phyloP scores from a whole-genome alignment of 2,797 vertebrate species.

The Poecile montanus region DNA sequence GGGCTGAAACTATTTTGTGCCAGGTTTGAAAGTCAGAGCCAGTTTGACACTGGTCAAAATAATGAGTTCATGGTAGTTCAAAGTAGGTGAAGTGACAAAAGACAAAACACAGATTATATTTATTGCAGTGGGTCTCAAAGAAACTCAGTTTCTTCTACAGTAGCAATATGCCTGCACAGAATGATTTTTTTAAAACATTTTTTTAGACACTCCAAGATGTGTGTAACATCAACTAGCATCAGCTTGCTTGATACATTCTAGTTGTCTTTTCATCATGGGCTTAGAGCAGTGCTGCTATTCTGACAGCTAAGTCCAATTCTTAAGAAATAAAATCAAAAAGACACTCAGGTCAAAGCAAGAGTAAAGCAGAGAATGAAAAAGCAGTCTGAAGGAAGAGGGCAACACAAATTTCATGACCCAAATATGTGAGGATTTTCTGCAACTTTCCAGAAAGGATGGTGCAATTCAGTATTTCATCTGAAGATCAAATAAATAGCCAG shows the following conservation, averaged over 20 bases:
- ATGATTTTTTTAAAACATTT: not conserved
- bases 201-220: not conserved
- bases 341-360: not conserved
- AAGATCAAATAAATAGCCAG: not conserved
- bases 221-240: not conserved
- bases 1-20: not conserved
- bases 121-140: not conserved
- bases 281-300: not conserved
- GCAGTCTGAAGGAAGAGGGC: not conserved
- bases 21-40: not conserved
- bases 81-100: not conserved
- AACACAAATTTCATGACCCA: not conserved
- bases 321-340: not conserved
- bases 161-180: not conserved
- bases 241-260: not conserved
- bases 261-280: not conserved
- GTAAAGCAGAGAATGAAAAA: not conserved
- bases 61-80: not conserved
- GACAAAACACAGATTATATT: not conserved
- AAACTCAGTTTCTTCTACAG: not conserved
- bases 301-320: not conserved
- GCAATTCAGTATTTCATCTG: not conserved
- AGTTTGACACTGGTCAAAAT: not conserved
- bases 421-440: not conserved
- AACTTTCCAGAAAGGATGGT: not conserved